phyloP scores from a whole-genome alignment of 2,888 invertebrate species.

The Sarcophaga subvicina region DNA sequence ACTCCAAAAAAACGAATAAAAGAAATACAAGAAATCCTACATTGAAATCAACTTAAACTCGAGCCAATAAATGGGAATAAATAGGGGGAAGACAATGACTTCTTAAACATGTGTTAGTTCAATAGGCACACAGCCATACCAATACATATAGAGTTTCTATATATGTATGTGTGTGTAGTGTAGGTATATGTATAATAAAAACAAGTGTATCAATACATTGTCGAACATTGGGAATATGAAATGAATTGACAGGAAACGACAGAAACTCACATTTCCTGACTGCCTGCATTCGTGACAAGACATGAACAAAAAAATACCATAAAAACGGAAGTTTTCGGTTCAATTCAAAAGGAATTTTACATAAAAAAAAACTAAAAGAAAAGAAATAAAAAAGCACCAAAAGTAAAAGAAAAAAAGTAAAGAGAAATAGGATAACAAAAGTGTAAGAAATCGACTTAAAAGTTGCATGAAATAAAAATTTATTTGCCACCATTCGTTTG shows the following conservation, averaged over 20 bases:
- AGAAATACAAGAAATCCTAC: not conserved
- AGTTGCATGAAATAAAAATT: not conserved
- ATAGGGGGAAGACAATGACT: constrained; percentile 32
- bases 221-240: constrained; percentile 45
- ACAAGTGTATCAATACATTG: constrained; percentile 57
- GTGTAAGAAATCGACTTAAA: not conserved
- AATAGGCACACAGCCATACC: not conserved
- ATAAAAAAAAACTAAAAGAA: not conserved
- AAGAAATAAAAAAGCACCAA: constrained; percentile 1
- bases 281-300: constrained; percentile 62
- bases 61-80: constrained; percentile 33
- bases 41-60: not conserved
- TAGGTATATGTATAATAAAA: not conserved
- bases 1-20: not conserved
- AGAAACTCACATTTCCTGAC: constrained; percentile 60
- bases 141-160: not conserved
- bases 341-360: constrained; percentile 17
- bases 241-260: constrained; percentile 61
- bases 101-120: constrained; percentile 48
- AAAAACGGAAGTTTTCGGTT: constrained; percentile 56
- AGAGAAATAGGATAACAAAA: constrained; percentile 22
- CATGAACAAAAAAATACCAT: constrained; percentile 36
- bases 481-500: not conserved
- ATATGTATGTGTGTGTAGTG: not conserved
- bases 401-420: not conserved